A percentile compares a stretch with the other conserved stretches of the same genome.
These are phyloP conservation scores for Callorhinus ursinus DNA, from an alignment of 2,113 vertebrate species.

Conservation along the genomic window DNA sequence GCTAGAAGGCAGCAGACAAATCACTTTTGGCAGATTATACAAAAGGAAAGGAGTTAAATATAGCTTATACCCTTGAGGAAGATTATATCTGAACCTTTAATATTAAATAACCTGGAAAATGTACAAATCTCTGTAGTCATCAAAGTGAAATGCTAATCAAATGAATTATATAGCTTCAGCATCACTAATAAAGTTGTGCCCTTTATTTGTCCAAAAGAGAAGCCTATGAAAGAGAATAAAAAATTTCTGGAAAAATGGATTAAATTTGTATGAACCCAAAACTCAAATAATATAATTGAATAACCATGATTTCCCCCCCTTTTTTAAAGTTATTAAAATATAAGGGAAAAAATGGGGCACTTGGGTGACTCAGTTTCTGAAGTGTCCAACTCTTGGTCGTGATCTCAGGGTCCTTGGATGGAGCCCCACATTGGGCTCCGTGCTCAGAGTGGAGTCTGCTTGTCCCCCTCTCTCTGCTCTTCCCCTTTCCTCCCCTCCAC, in stretches of 20 bases:
- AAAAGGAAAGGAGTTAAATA: slow-evolving; percentile 73
- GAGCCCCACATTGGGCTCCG: background rate
- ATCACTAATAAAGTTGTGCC: slow-evolving; percentile 56
- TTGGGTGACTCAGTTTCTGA: background rate
- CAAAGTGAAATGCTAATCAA: slow-evolving; percentile 71
- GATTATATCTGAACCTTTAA: slow-evolving; percentile 71
- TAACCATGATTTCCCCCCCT: background rate
- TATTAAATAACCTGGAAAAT: slow-evolving; percentile 61
- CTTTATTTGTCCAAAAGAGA: slow-evolving; percentile 42
- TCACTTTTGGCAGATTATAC: slow-evolving; percentile 63
- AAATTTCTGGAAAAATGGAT: background rate
- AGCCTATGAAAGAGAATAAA: slow-evolving; percentile 32
- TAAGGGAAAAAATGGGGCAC: background rate
- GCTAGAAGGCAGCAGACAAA: slow-evolving; percentile 71
- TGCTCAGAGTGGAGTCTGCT: background rate
- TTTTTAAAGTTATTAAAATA: background rate
- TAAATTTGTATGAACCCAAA: slow-evolving; percentile 5
- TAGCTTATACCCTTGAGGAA: slow-evolving; percentile 69
- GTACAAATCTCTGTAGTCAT: slow-evolving; percentile 68
- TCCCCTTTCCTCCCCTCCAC: background rate
- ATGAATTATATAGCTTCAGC: slow-evolving; percentile 68
- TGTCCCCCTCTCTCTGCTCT: background rate
- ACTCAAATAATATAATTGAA: slow-evolving; percentile 31
- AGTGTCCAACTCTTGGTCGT: background rate
- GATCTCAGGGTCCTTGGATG: background rate